A percentile compares a stretch with the other conserved stretches of the same genome.
phyloP scores from a whole-genome alignment of 2,888 invertebrate genomes.

The Chalcis sispes region DNA sequence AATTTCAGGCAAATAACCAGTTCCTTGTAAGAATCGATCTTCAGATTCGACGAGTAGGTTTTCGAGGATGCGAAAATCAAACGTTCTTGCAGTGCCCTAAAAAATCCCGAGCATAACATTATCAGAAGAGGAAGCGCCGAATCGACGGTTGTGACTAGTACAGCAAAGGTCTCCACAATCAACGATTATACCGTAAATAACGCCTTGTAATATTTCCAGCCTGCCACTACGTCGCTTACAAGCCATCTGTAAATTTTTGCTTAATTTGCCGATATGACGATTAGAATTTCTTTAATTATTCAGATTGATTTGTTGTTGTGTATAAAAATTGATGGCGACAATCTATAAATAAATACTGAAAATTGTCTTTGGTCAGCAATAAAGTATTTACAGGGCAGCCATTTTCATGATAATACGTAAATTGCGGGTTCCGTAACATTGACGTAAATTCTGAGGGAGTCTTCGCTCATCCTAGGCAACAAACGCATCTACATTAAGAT shows the following conservation, averaged over 20 bases:
- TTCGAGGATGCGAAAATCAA: not conserved
- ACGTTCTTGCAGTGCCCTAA: slow-evolving; percentile 47
- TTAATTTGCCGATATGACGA: no score
- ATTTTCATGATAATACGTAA: no score
- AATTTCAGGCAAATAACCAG: not conserved
- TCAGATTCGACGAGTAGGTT: not conserved
- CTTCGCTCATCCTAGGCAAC: no score
- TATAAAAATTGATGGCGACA: no score
- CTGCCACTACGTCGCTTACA: not conserved
- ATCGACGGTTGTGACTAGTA: slow-evolving; percentile 59
- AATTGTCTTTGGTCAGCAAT: no score
- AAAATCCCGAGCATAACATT: slow-evolving; percentile 60
- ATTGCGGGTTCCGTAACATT: no score
- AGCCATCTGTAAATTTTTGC: not conserved
- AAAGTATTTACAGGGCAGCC: no score
- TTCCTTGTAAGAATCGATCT: not conserved
- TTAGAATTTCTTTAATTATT: no score
- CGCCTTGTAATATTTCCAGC: slow-evolving; percentile 61
- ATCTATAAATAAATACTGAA: no score
- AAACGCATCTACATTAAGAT: no score
- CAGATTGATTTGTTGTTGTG: no score
- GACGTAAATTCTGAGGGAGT: no score
- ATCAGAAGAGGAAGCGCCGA: slow-evolving; percentile 60
- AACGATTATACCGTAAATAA: slow-evolving; percentile 58
- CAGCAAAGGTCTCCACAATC: slow-evolving; percentile 51